Percentiles rank a stretch among this genome's conserved stretches.
Evolutionary conservation across 2,888 invertebrate species (phyloP).

Genomic region (Aleiodes alternator): DNA sequence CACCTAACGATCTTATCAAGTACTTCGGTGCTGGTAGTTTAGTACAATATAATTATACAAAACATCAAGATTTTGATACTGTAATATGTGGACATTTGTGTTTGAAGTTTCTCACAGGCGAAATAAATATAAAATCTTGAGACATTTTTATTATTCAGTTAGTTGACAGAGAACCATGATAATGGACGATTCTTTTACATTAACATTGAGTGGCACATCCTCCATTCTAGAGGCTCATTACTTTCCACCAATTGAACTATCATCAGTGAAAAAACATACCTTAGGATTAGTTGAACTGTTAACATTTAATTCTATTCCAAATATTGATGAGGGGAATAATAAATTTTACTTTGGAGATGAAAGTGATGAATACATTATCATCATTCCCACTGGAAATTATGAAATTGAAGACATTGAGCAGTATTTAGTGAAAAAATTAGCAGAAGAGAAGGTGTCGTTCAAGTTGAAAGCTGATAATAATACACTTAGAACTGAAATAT

Average conservation of each 20-base stretch:
- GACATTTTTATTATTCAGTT: neutral
- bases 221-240: constrained; percentile 56
- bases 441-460: too few species aligned
- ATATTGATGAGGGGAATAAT: too few species aligned
- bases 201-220: constrained; percentile 58
- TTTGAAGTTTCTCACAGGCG: constrained; percentile 32
- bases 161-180: neutral
- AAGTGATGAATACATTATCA: too few species aligned
- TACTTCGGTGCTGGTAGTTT: constrained; percentile 41
- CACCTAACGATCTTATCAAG: constrained; percentile 13
- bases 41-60: constrained; percentile 26
- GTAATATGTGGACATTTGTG: constrained; percentile 40
- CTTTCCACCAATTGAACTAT: constrained; percentile 60
- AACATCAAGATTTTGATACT: constrained; percentile 38
- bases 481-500: too few species aligned
- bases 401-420: too few species aligned
- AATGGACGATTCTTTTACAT: constrained; percentile 56
- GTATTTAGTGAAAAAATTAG: too few species aligned
- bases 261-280: constrained; percentile 54
- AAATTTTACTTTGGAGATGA: too few species aligned
- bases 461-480: too few species aligned
- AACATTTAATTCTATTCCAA: constrained; percentile 8
- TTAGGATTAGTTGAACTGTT: constrained; percentile 62
- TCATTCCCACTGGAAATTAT: too few species aligned
- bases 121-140: neutral